Base-by-base conservation (phyloP, 2,113 vertebrate genomes). In the Phalacrocorax pelagicus region DNA sequence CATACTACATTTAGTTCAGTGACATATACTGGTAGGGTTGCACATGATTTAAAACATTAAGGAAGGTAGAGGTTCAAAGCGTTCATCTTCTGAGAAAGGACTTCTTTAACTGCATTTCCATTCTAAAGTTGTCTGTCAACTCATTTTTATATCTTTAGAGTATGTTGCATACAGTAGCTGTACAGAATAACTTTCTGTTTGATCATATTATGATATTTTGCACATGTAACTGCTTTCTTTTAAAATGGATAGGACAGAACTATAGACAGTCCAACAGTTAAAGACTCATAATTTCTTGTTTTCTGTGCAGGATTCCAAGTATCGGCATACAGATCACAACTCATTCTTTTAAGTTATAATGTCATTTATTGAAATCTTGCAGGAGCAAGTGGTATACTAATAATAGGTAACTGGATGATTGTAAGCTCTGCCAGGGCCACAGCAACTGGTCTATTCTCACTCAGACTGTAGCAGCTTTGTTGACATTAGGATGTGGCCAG, bases 21-120 rank as follows among this genome's bases (percentile, higher is more conserved):
- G 22, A 36, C 0, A 0, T 21, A 3, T 26, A 26, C 36, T 42
- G 18, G 19, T n/a, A 52, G 66, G 8, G 10, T 57, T 77, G 19
- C 1, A 0, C 15, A 23, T 10, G 5, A 15, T 26, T 29, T 55
- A 44, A 58, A 84, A 49, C 8, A 12, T 5, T 12, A 61, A 12
- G 30, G 6, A 69, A 9, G 6, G 23, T 29, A 29, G 58, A 74
- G 18, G 61, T 79, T 61, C 44, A 66, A 51, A 70, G 3, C 6
- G 30, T 72, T 81, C 13, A 12, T 23, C 55, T 77, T 88, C 73
- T 52, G 51, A 81, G 66, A 77, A 83, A 73, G 12, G 5, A 32
- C 36, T 44, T 42, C 30, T 75, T 78, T 57, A 77, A 30, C 29
- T 38, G 19, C 58, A 6, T 51, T 92, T 83, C 49, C 30, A 40